phyloP scores from a whole-genome alignment of 2,113 vertebrate genomes.

The Himantopus leucocephalus region DNA sequence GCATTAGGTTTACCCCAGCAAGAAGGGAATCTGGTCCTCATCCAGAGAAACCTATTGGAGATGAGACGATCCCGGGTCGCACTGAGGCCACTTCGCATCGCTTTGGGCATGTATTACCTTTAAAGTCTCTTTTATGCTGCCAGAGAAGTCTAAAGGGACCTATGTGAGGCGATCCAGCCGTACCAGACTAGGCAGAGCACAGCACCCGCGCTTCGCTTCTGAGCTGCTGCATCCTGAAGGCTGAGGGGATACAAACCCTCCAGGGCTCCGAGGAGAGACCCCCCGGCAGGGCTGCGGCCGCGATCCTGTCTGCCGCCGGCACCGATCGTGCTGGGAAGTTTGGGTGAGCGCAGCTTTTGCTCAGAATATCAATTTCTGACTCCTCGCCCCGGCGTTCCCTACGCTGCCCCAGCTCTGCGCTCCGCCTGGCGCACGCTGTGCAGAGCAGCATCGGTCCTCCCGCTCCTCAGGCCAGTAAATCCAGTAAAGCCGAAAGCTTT shows the following conservation, averaged over 20 bases:
- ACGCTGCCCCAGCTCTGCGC: background rate
- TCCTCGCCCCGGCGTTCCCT: background rate
- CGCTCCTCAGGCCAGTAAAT: background rate
- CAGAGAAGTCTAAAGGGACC: background rate
- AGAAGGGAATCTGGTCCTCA: background rate
- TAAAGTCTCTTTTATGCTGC: background rate
- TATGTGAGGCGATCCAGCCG: background rate
- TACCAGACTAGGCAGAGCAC: background rate
- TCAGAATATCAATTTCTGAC: background rate
- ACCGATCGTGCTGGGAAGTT: rapidly evolving
- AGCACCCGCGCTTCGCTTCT: background rate
- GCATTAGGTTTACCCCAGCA: background rate
- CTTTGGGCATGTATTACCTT: background rate
- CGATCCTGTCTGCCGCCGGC: rapidly evolving
- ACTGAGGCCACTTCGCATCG: background rate
- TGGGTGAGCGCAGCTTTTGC: background rate
- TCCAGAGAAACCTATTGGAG: background rate
- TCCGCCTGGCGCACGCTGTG: rapidly evolving
- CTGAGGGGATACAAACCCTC: background rate
- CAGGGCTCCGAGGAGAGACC: background rate
- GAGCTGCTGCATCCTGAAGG: background rate
- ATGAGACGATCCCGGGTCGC: background rate
- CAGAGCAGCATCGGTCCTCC: background rate
- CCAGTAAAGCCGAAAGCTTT: background rate
- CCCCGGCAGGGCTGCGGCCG: background rate